Conservation (phyloP, 92 coral and sea anemone genomes). For the Palythoa caribaeorum region DNA sequence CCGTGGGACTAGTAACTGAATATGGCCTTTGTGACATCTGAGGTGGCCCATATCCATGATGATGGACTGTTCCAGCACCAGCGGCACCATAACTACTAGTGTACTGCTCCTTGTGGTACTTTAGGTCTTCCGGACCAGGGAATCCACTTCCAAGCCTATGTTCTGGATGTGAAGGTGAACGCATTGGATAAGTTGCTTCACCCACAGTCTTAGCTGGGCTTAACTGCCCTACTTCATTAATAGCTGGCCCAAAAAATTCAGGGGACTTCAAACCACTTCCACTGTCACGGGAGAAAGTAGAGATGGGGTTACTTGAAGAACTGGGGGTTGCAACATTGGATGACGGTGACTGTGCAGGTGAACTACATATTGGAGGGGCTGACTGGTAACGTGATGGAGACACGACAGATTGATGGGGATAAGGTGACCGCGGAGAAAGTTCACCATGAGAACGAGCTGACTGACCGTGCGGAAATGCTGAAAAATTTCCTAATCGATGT, state of each 20-base stretch:
- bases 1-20: conserved; percentile 83
- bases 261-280: conserved; percentile 80
- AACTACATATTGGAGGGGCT: conserved; percentile 87
- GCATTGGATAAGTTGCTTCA: conserved; percentile 82
- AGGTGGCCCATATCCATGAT: conserved; percentile 82
- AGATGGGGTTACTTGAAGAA: conserved; percentile 86
- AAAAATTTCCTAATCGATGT: conserved; percentile 60
- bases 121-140: conserved; percentile 67
- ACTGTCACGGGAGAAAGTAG: conserved; percentile 79
- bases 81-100: conserved; percentile 68
- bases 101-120: conserved; percentile 79
- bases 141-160: conserved; percentile 56
- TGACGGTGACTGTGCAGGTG: conserved; percentile 85
- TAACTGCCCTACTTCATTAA: conserved; percentile 80
- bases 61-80: conserved; percentile 92
- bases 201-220: conserved; percentile 82
- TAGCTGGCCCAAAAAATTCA: conserved; percentile 85
- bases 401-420: conserved; percentile 81
- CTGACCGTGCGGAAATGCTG: conserved; percentile 35
- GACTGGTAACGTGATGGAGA: conserved; percentile 93
- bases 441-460: conserved; percentile 64
- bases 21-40: conserved; percentile 59
- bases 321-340: conserved; percentile 93
- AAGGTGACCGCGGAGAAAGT: conserved; percentile 87
- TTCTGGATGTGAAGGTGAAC: conserved; percentile 75